These are phyloP conservation scores for Astyanax mexicanus DNA, from an alignment of 2,797 vertebrate genomes.

Conservation along the genomic window DNA sequence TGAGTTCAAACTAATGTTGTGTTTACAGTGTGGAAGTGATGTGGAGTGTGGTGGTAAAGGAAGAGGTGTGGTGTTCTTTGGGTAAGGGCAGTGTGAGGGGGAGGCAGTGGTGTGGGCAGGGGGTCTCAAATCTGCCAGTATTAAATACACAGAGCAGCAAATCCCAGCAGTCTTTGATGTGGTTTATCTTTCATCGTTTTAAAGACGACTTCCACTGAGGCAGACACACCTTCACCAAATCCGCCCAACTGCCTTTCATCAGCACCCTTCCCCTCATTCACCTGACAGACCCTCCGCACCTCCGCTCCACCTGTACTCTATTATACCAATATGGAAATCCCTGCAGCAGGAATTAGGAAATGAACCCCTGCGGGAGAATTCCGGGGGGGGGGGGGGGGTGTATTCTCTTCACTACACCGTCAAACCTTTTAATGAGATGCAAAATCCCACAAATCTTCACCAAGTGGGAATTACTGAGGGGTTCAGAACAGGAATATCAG, in stretches of 20 bases:
- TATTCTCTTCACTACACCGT: slow-evolving; percentile 20
- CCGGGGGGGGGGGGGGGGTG: slow-evolving; percentile 20
- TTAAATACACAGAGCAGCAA: slow-evolving; percentile 49
- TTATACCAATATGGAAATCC: slow-evolving; percentile 52
- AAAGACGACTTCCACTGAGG: slow-evolving; percentile 51
- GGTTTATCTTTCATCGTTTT: slow-evolving; percentile 60
- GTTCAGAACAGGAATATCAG: not conserved
- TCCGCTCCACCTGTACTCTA: slow-evolving; percentile 51
- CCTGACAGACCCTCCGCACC: slow-evolving; percentile 43
- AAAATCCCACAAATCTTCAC: slow-evolving; percentile 37
- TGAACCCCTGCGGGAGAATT: slow-evolving; percentile 45
- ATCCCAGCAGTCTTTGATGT: slow-evolving; percentile 65
- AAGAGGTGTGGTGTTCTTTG: no score
- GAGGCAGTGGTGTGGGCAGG: slow-evolving; percentile 55
- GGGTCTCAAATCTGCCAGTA: slow-evolving; percentile 50
- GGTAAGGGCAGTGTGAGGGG: slow-evolving; percentile 26
- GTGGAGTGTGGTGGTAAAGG: no score
- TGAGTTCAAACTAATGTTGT: no score
- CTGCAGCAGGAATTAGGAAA: slow-evolving; percentile 54
- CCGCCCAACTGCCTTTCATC: slow-evolving; percentile 55
- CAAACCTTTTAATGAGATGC: slow-evolving; percentile 26
- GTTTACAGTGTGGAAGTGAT: no score
- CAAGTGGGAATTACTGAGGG: slow-evolving; percentile 11
- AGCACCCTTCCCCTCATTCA: slow-evolving; percentile 49
- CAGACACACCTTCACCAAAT: slow-evolving; percentile 58